A percentile compares a stretch with the other conserved stretches of the same genome.
phyloP scores from a whole-genome alignment of 2,888 invertebrate genomes.

The Drosophila lutescens region DNA sequence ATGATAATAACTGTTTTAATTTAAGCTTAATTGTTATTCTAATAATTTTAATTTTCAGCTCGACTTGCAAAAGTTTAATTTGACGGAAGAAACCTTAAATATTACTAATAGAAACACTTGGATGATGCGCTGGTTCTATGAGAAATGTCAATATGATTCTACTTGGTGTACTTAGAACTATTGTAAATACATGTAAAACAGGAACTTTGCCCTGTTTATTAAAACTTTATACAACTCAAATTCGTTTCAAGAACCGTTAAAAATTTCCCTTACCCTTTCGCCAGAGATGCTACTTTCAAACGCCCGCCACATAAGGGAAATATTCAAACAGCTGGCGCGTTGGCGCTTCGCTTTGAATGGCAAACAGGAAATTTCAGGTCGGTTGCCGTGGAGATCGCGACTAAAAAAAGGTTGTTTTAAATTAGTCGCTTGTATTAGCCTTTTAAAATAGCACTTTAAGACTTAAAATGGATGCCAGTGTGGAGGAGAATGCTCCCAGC shows the following conservation, averaged over 20 bases:
- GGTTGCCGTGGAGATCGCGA: slow-evolving; percentile 19
- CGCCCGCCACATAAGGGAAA: slow-evolving; percentile 11
- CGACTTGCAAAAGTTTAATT: too few species aligned
- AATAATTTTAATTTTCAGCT: too few species aligned
- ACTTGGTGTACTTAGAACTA: too few species aligned
- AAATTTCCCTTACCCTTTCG: not conserved
- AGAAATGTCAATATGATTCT: too few species aligned
- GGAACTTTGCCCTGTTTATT: too few species aligned
- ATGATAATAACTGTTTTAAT: too few species aligned
- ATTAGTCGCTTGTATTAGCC: slow-evolving; percentile 2
- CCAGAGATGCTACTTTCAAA: slow-evolving; percentile 8
- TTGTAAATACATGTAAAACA: too few species aligned
- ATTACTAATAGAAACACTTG: too few species aligned
- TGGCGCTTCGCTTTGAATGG: not conserved
- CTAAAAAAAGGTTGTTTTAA: slow-evolving; percentile 38
- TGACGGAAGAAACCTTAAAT: too few species aligned
- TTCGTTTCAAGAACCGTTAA: not conserved
- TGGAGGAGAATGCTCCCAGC: slow-evolving; percentile 6
- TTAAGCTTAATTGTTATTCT: too few species aligned
- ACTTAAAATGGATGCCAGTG: slow-evolving; percentile 35
- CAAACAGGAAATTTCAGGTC: slow-evolving; percentile 9
- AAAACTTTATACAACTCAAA: not conserved
- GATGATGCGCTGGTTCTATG: too few species aligned
- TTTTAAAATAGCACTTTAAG: not conserved
- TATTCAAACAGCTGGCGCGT: not conserved